Evolutionary conservation across 2,113 vertebrate genomes (phyloP), one percentile per base, ranked within the genome.

Genomic region (Dipodomys spectabilis): DNA sequence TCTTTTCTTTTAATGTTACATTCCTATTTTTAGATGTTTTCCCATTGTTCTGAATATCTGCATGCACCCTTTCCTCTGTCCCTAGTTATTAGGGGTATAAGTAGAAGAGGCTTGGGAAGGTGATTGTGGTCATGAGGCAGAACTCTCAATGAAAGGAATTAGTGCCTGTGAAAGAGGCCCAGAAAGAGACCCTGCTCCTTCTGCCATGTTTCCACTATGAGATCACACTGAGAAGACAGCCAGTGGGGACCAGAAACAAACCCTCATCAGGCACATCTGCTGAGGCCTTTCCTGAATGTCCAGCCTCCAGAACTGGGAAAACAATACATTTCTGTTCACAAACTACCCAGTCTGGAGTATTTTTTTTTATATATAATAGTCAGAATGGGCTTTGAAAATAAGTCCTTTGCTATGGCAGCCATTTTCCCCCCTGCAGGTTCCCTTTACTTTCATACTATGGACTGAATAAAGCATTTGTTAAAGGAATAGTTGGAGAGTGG

Each of bases 11-110:
- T 44, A 90, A 53, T 53, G 45, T 81, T 75, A 32, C 32, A 45
- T 65, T 89, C 92, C 35, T 75, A 2, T 35, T 5, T 92, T 86
- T 90, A 71, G 86, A 90, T 25, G 79, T 57, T 19, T 49, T 19
- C 86, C 7, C 60, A 72, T 72, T 80, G 19, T 13, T 64, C 5
- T 39, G 6, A 80, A 39, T 71, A 25, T 35, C 22, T 60, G 25
- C 15, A 15, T 44, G 49, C n/a, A 6, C 35, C 19, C 22, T 7
- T 73, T 22, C 32, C 30, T 49, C 49, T 53, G 49, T 53, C 49
- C 49, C 49, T 53, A 13, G 49, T 53, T 53, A 53, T 53, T 13
- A 53, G 12, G 49, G 49, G 49, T 53, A 53, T 13, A 53, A 53
- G 49, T 1, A 53, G 49, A 13, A 53, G 49, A 27, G 27, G 6